Evolutionary conservation across 2,113 vertebrate genomes (phyloP), one percentile per base, ranked within the genome.

Genomic region (Corythoichthys haematopterus): DNA sequence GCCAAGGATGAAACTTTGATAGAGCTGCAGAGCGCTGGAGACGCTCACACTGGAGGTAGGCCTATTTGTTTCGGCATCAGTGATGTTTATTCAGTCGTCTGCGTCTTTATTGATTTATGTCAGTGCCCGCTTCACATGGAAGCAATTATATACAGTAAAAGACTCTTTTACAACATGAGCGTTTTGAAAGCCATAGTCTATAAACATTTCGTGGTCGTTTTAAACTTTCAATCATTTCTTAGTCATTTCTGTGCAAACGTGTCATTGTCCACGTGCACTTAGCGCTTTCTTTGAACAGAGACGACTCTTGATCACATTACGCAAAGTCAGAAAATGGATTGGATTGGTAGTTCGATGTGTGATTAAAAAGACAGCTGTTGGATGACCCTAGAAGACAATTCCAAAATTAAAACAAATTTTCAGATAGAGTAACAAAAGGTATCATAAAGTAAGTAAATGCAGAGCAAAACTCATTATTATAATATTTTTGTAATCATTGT

Each of bases 1-100:
- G 68, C 76, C 67, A 87, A 86, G 78, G 90, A 91, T 72, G 91
- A 91, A 82, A 92, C 89, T 83, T 80, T 91, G 64, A 88, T 90
- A 78, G 91, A 92, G 80, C 88, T 92, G 80, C 82, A 87, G 64
- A 84, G 66, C 83, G 62, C 77, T 10, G 43, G 70, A 5, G 88
- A 91, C 6, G 77, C 76, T 6, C 88, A 88, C 63, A 62, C 66
- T 0, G 76, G 60, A 90, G 91, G 90, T 92, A 84, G 81, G 20
- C 8, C 7, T 28, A 35, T 2, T 57, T 57, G 28, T 36, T 36
- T 8, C 1, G 35, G 12, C 33, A 15, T 57, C 53, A 11, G 6
- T 36, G 33, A 35, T 9, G 46, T 35, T 43, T 20, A 9, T 60
- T 59, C 0, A 43, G 9, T 38, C 8, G 14, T 13, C 13, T 14